A percentile compares a stretch with the other conserved stretches of the same genome.
These are phyloP conservation scores for Masticophis lateralis DNA, from an alignment of 2,797 vertebrate genomes.

Conservation along the genomic window DNA sequence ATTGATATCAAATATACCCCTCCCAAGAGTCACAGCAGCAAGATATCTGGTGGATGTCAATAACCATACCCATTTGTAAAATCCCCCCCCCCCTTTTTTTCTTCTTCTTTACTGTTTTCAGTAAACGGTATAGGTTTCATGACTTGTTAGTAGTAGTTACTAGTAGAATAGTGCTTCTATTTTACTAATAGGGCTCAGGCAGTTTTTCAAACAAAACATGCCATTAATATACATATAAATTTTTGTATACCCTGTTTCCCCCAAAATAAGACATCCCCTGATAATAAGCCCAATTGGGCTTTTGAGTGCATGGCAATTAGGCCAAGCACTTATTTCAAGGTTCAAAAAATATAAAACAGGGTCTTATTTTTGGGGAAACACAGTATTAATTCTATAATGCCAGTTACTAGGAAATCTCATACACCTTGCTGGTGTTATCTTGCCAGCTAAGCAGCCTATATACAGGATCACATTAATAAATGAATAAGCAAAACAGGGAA, in stretches of 20 bases:
- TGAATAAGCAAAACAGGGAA: background rate
- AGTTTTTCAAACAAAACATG: background rate
- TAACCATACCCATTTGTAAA: background rate
- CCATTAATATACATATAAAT: background rate
- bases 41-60: background rate
- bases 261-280: too few relatives aligned
- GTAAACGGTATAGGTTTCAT: background rate
- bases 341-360: too few relatives aligned
- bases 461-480: background rate
- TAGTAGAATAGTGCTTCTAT: background rate
- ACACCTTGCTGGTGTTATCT: background rate
- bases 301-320: too few relatives aligned
- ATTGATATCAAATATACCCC: background rate
- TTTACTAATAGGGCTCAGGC: too few relatives aligned
- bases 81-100: background rate
- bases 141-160: background rate
- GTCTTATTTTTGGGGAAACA: too few relatives aligned
- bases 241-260: too few relatives aligned
- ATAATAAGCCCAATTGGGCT: too few relatives aligned
- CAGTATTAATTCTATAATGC: background rate
- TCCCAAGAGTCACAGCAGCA: background rate
- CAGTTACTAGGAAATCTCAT: background rate
- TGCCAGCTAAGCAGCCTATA: background rate
- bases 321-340: too few relatives aligned
- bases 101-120: background rate